A percentile compares a stretch with the other conserved stretches of the same genome.
phyloP scores from a whole-genome alignment of 2,113 vertebrate genomes.

The Paralichthys olivaceus region DNA sequence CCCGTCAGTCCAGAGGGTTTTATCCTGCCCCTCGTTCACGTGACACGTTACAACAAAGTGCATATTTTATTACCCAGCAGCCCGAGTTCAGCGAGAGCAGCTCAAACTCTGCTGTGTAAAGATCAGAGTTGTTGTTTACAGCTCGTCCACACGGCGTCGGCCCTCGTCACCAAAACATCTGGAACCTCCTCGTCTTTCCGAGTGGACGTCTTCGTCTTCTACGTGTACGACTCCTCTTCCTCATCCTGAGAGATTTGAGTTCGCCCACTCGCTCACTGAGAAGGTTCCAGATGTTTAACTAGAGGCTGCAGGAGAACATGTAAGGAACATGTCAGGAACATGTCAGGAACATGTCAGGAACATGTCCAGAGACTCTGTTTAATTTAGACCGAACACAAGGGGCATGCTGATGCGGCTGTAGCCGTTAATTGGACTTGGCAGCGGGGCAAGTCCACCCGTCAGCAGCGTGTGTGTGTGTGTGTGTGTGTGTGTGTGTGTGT shows the following conservation, averaged over 20 bases:
- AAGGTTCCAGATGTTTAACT: no score
- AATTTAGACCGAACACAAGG: conserved; percentile 66
- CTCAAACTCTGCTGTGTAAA: neutral
- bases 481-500: conserved; percentile 7
- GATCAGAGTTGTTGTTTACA: no score
- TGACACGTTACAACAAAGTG: neutral
- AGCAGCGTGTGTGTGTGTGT: conserved; percentile 16
- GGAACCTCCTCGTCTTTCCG: no score
- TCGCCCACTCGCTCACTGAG: no score
- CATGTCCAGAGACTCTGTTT: conserved; percentile 11
- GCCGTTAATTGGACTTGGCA: conserved; percentile 66
- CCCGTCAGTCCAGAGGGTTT: conserved; percentile 26
- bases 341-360: no score
- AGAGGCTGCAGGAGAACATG: no score
- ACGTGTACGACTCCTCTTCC: no score
- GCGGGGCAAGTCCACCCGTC: conserved; percentile 39
- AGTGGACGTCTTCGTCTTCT: no score
- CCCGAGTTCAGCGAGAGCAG: conserved; percentile 16
- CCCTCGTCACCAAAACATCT: no score
- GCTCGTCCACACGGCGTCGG: no score
- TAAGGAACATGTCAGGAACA: no score
- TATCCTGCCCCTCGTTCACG: conserved; percentile 29
- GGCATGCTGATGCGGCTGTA: conserved; percentile 62
- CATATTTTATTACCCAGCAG: conserved; percentile 29
- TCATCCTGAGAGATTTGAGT: no score